phyloP scores from a whole-genome alignment of 2,797 vertebrate species.

The Pampus argenteus region DNA sequence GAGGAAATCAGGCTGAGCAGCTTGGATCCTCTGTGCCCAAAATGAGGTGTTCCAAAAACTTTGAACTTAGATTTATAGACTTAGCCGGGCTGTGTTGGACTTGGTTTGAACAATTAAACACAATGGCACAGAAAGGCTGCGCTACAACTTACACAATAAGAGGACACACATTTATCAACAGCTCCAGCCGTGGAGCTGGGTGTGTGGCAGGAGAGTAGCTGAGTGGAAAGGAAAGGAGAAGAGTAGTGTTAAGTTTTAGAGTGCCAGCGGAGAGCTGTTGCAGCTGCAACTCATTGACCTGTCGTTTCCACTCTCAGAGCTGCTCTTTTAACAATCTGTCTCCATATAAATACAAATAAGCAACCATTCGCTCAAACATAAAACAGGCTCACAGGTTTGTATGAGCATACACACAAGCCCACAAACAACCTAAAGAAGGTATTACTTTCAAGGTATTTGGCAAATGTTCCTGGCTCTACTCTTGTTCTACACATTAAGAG shows the following conservation, averaged over 20 bases:
- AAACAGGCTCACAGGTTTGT: conserved; percentile 9
- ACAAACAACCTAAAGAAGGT: conserved; percentile 28
- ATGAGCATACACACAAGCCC: conserved; percentile 28
- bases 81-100: conserved; percentile 7
- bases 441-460: conserved; percentile 38
- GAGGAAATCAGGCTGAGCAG: conserved; percentile 60
- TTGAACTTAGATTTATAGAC: conserved; percentile 72
- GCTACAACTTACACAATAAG: conserved; percentile 57
- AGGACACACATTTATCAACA: conserved; percentile 64
- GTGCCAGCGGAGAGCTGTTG: conserved; percentile 58
- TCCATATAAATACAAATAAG: conserved; percentile 67
- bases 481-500: conserved; percentile 35
- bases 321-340: conserved; percentile 56
- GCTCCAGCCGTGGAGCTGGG: conserved; percentile 39
- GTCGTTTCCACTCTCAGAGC: conserved; percentile 55
- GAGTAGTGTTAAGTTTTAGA: conserved; percentile 64
- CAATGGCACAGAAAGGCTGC: conserved; percentile 42
- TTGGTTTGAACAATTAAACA: conserved; percentile 57
- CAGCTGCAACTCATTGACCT: conserved; percentile 80
- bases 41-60: conserved; percentile 52
- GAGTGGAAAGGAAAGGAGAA: conserved; percentile 56
- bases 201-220: conserved; percentile 67
- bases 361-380: conserved; percentile 39
- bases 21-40: conserved; percentile 58
- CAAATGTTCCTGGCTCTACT: conserved; percentile 24